phyloP scores from a whole-genome alignment of 2,113 vertebrate species.

The Ploceus nigricollis region DNA sequence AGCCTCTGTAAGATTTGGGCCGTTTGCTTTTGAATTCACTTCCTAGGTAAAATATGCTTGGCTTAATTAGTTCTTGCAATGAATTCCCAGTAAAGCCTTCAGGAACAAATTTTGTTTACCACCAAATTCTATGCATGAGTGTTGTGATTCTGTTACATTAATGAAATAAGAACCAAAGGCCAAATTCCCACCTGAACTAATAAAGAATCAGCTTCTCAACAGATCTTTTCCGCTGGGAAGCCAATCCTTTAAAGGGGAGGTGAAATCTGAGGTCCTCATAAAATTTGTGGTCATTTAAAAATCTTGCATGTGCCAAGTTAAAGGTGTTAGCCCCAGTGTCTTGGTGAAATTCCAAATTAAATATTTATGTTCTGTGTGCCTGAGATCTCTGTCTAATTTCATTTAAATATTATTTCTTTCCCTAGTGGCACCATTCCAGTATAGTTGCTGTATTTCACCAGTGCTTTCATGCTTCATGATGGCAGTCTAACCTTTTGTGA shows the following conservation, averaged over 20 bases:
- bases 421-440: not conserved
- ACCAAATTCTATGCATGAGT: not conserved
- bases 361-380: constrained; percentile 2
- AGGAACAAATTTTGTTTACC: not conserved
- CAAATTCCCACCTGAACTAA: constrained; percentile 33
- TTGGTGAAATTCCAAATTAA: constrained; percentile 36
- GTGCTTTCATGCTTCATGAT: not conserved
- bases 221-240: not conserved
- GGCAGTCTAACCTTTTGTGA: not conserved
- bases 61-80: not conserved
- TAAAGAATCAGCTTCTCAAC: not conserved
- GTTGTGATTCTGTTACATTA: not conserved
- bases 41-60: not conserved
- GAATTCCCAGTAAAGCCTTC: not conserved
- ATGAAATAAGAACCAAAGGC: constrained; percentile 6
- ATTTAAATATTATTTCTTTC: constrained; percentile 8
- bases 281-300: constrained; percentile 19
- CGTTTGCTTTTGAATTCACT: not conserved
- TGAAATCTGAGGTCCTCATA: constrained; percentile 12
- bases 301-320: not conserved
- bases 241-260: not conserved
- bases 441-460: not conserved
- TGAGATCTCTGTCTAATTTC: not conserved
- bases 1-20: not conserved
- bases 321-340: not conserved